phyloP scores from a whole-genome alignment of 2,113 vertebrate genomes.

The Brachyhypopomus gauderio region DNA sequence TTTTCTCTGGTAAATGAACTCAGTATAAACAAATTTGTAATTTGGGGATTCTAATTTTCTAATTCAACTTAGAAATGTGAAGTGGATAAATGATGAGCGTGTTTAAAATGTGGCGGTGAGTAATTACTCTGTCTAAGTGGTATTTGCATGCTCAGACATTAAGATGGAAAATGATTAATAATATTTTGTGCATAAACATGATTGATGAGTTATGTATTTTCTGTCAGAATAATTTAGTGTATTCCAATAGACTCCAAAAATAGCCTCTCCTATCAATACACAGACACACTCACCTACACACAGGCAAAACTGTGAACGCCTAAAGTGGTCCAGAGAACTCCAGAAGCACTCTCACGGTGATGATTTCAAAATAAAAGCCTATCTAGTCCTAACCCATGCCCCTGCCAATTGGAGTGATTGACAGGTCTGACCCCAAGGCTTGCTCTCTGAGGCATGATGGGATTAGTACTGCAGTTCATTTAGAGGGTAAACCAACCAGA shows the following conservation, averaged over 20 bases:
- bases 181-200: slow-evolving; percentile 46
- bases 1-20: no score
- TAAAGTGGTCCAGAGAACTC: slow-evolving; percentile 2
- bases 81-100: slow-evolving; percentile 8
- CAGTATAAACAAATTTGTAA: no score
- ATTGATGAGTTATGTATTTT: slow-evolving; percentile 52
- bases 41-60: no score
- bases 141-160: slow-evolving; percentile 40
- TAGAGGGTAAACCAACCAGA: slow-evolving; percentile 21
- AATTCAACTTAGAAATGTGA: neutral
- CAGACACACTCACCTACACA: neutral
- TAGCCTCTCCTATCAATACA: slow-evolving; percentile 37
- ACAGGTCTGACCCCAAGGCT: slow-evolving; percentile 17
- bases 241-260: slow-evolving; percentile 54
- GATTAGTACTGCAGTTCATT: slow-evolving; percentile 46
- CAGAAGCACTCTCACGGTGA: neutral
- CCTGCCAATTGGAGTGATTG: neutral
- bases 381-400: neutral
- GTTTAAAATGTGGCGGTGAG: slow-evolving; percentile 26
- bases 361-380: slow-evolving; percentile 17
- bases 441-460: slow-evolving; percentile 40
- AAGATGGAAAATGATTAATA: slow-evolving; percentile 47
- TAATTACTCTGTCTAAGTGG: slow-evolving; percentile 35
- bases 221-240: slow-evolving; percentile 54
- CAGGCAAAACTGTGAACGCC: neutral